A percentile compares a stretch with the other conserved stretches of the same genome.
phyloP scores from a whole-genome alignment of 2,888 invertebrate species.

The Corbicula japonica region DNA sequence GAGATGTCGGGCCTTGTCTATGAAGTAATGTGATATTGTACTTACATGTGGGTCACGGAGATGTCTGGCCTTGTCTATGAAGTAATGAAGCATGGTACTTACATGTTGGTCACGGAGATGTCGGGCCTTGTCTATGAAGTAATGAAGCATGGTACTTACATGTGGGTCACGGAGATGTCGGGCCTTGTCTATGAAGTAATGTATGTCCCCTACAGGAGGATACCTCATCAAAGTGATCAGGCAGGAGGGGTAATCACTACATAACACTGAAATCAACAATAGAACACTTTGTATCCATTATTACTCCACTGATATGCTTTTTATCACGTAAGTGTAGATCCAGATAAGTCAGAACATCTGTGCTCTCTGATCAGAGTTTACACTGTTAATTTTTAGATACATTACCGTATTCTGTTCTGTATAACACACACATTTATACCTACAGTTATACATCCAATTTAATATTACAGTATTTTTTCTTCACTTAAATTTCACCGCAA shows the following conservation, averaged over 20 bases:
- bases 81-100: slow-evolving; percentile 88
- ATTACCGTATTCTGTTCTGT: too few species aligned
- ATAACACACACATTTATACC: too few species aligned
- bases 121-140: slow-evolving; percentile 90
- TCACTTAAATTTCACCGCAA: too few species aligned
- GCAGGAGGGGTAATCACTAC: slow-evolving; percentile 90
- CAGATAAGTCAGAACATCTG: too few species aligned
- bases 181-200: slow-evolving; percentile 89
- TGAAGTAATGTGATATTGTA: too few species aligned
- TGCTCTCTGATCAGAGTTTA: too few species aligned
- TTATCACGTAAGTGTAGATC: too few species aligned
- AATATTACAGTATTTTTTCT: too few species aligned
- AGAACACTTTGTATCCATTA: neutral
- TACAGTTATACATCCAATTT: too few species aligned
- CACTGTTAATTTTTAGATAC: too few species aligned
- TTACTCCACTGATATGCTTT: too few species aligned
- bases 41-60: slow-evolving; percentile 87
- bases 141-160: slow-evolving; percentile 87
- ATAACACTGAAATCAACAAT: slow-evolving; percentile 88
- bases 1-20: too few species aligned
- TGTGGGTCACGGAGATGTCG: slow-evolving; percentile 88
- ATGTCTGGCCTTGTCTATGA: slow-evolving; percentile 90
- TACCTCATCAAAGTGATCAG: slow-evolving; percentile 91
- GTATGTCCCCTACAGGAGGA: slow-evolving; percentile 90
- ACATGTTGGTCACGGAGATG: slow-evolving; percentile 87